phyloP scores from a whole-genome alignment of 1,140 invertebrate species.

The Rhyzopertha dominica region DNA sequence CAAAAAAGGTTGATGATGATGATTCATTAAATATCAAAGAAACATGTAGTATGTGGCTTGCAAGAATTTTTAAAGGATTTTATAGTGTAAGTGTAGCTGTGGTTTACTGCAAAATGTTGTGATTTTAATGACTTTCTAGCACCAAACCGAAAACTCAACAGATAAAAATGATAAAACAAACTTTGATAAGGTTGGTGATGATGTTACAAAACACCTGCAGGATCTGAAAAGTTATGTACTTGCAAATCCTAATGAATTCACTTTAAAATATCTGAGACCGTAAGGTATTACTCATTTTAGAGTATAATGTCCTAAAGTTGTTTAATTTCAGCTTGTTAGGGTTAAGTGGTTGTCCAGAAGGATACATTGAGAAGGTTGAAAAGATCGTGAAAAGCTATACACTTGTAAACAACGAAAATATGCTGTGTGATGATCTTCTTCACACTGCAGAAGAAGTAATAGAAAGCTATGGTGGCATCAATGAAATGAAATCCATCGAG shows the following conservation, averaged over 20 bases:
- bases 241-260: slow-evolving; percentile 9
- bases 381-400: slow-evolving; percentile 4
- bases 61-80: too few species aligned
- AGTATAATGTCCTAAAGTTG: neutral
- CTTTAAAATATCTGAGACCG: slow-evolving; percentile 7
- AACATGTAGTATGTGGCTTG: too few species aligned
- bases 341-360: slow-evolving; percentile 1
- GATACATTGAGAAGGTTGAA: neutral
- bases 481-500: neutral
- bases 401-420: neutral
- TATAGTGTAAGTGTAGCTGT: too few species aligned
- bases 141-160: too few species aligned
- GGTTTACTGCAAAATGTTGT: too few species aligned
- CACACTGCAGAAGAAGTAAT: neutral
- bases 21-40: too few species aligned
- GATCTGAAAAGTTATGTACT: too few species aligned
- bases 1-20: too few species aligned
- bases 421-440: neutral
- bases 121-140: too few species aligned
- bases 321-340: slow-evolving; percentile 1
- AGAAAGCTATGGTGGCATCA: neutral
- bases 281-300: slow-evolving; percentile 1
- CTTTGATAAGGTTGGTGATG: too few species aligned
- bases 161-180: too few species aligned
- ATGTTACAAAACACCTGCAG: too few species aligned